These are phyloP conservation scores for Heterochromis multidens DNA, from an alignment of 2,113 vertebrate genomes.

Conservation along the genomic window DNA sequence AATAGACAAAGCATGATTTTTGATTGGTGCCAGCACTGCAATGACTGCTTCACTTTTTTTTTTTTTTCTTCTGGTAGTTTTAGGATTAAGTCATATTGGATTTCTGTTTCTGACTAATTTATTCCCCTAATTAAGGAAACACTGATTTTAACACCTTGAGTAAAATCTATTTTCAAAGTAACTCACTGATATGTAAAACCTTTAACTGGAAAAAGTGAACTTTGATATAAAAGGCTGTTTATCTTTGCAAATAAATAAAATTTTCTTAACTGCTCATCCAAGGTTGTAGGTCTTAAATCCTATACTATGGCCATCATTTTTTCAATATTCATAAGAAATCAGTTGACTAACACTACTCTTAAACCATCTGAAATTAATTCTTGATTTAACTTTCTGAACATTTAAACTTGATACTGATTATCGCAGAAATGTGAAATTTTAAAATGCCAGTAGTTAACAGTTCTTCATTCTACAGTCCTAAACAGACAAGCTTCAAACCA, in stretches of 20 bases:
- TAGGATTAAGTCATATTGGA: neutral
- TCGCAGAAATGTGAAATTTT: neutral
- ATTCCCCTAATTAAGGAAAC: rapidly evolving
- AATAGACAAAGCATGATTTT: neutral
- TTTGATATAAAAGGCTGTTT: neutral
- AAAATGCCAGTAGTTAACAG: rapidly evolving
- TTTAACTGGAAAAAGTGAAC: too few relatives aligned
- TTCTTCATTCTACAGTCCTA: neutral
- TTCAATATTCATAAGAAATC: neutral
- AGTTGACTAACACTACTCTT: rapidly evolving
- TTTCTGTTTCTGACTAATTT: neutral
- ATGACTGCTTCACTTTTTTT: too few relatives aligned
- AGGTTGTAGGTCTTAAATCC: neutral
- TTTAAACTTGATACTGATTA: neutral
- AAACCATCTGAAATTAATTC: rapidly evolving
- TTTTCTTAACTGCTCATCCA: rapidly evolving
- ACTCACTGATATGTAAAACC: too few relatives aligned
- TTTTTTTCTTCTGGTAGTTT: neutral
- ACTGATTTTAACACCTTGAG: too few relatives aligned
- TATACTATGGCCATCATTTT: rapidly evolving
- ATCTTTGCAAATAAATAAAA: neutral
- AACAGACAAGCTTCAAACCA: neutral
- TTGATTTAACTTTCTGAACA: neutral
- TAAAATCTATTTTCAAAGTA: too few relatives aligned
- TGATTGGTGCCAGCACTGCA: rapidly evolving